Evolutionary conservation across 2,113 vertebrate genomes (phyloP), one percentile per base, ranked within the genome.

Genomic region (Gallinago jamesoni): DNA sequence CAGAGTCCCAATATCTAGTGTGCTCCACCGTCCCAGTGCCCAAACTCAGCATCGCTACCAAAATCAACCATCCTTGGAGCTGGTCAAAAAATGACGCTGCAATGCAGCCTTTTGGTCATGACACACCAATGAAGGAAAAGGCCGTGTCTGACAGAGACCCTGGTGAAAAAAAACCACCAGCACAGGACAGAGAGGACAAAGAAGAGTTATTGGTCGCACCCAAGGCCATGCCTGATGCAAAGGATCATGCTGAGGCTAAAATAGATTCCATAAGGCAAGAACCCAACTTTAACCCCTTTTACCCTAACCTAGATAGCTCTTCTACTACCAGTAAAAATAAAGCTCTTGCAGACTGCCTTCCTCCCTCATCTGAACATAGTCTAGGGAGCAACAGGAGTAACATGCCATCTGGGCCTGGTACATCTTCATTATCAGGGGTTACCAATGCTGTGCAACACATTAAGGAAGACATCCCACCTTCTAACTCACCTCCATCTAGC

Each of bases 1-100:
- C 96, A 20, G 82, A 89, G 10, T 95, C 92, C 39, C 97, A 95
- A 28, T 80, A 97, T 37, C 84, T 98, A 90, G 97, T 97, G 74
- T 97, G 97, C 75, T 96, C 91, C 2, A 94, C 75, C 0, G 97
- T 98, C 9, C 97, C 98, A 1, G 64, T 91, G 33, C 97, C 95
- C 9, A 96, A 78, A 86, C 81, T 98, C 92, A 96, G 89, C 84
- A 76, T 98, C 0, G 98, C 97, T 89, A 98, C 97, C 2, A 33
- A 97, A n/a, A 94, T 98, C 28, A 96, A 96, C 2, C 84, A 94
- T 62, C 98, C 98, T 48, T 94, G 85, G 80, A 97, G 97, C 81
- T 98, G 98, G 98, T 60, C 84, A 0, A 96, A 97, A 74, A 97
- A 95, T 50, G 92, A 96, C 1, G 8, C 95, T 1, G 13, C 59